These are phyloP conservation scores for Halichoeres trimaculatus DNA, from an alignment of 2,113 vertebrate genomes.

Conservation along the genomic window DNA sequence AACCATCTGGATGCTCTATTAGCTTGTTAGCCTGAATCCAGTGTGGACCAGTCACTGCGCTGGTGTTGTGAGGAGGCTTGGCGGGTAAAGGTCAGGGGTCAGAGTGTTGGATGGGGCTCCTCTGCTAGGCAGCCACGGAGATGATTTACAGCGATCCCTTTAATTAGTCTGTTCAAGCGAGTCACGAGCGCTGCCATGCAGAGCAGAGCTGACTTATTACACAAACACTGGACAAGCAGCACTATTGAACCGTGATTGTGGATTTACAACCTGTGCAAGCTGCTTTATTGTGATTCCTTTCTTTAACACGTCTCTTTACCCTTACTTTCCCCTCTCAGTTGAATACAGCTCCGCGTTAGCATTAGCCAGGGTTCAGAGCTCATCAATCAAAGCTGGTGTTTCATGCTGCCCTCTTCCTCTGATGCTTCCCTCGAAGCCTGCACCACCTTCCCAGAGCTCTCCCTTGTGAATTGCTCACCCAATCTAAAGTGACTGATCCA, in stretches of 20 bases:
- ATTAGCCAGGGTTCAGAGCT: conserved; percentile 49
- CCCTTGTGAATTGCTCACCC: conserved; percentile 44
- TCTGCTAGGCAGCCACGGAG: conserved; percentile 44
- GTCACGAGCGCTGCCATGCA: conserved; percentile 62
- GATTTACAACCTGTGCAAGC: conserved; percentile 38
- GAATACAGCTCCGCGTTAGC: conserved; percentile 39
- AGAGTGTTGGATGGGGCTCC: conserved; percentile 40
- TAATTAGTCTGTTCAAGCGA: conserved; percentile 73
- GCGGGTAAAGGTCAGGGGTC: conserved; percentile 70
- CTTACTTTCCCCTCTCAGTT: conserved; percentile 22
- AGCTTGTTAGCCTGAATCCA: conserved; percentile 64
- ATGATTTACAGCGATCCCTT: conserved; percentile 74
- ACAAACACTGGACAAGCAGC: conserved; percentile 41
- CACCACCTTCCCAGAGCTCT: conserved; percentile 5
- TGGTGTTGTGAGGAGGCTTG: conserved; percentile 39
- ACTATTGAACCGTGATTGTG: conserved; percentile 48
- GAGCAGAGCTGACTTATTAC: conserved; percentile 49
- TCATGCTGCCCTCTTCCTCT: conserved; percentile 17
- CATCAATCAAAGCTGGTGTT: conserved; percentile 51
- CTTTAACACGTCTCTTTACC: neutral
- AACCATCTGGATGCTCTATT: conserved; percentile 69
- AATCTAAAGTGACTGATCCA: conserved; percentile 61
- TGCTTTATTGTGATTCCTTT: neutral
- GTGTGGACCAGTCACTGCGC: conserved; percentile 32
- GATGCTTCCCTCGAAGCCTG: conserved; percentile 22